Percentiles rank a stretch among this genome's conserved stretches.
These are phyloP conservation scores for Gisinianus flammeolus DNA, from an alignment of 2,888 invertebrate species.

Conservation along the genomic window DNA sequence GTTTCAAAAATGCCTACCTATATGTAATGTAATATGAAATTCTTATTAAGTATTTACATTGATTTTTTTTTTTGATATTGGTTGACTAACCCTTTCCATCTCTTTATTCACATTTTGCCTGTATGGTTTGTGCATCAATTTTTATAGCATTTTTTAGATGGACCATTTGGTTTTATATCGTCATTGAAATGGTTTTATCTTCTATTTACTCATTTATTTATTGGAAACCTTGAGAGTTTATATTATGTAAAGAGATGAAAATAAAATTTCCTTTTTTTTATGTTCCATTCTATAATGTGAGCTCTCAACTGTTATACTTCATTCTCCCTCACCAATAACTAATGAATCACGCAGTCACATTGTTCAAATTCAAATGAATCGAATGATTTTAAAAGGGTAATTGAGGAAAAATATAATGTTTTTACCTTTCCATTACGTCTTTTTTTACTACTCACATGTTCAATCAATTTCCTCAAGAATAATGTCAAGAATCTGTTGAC, in stretches of 20 bases:
- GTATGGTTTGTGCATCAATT: neutral
- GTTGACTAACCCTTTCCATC: neutral
- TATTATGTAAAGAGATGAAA: neutral
- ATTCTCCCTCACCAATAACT: neutral
- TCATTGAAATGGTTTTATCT: neutral
- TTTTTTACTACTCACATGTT: no score
- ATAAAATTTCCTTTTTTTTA: neutral
- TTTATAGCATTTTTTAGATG: constrained; percentile 3
- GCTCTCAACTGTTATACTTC: neutral
- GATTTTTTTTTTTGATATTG: neutral
- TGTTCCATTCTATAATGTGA: neutral
- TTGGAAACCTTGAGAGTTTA: neutral
- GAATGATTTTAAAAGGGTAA: no score
- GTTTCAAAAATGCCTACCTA: neutral
- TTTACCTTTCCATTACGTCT: no score
- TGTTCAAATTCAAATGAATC: no score
- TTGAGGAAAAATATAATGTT: no score
- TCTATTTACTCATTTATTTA: neutral
- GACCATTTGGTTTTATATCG: neutral
- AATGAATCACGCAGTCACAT: no score
- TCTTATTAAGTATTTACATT: neutral
- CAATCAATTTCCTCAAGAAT: no score
- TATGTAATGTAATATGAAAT: neutral
- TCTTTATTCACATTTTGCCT: neutral
- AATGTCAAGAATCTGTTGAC: no score